Evolutionary conservation across 1,140 invertebrate species (phyloP).

Genomic region (Rhyzopertha dominica): DNA sequence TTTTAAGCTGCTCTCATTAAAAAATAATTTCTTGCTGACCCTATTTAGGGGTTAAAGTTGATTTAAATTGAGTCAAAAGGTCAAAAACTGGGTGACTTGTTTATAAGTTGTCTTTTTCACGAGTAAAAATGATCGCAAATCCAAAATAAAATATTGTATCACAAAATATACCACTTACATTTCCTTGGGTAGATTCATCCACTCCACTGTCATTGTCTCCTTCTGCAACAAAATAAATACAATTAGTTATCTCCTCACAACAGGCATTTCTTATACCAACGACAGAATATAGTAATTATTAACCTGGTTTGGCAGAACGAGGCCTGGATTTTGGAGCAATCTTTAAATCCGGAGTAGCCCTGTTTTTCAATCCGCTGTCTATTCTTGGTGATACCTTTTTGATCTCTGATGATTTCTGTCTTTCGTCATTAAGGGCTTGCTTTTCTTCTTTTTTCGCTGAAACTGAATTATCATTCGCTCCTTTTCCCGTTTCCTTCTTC

Average conservation of each 20-base stretch:
- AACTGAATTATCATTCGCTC: conserved; percentile 1
- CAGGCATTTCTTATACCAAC: background rate
- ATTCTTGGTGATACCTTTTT: conserved; percentile 10
- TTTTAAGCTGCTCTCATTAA: no score
- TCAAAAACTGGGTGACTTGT: no score
- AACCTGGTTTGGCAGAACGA: conserved; percentile 24
- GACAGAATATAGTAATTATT: conserved; percentile 17
- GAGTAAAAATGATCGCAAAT: no score
- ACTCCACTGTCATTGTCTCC: conserved; percentile 74
- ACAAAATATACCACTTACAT: conserved; percentile 52
- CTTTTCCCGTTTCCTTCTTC: background rate
- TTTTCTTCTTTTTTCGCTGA: conserved; percentile 6
- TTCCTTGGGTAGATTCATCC: conserved; percentile 69
- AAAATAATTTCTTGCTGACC: no score
- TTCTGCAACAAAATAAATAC: conserved; percentile 55
- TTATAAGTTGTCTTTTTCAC: no score
- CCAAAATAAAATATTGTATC: background rate
- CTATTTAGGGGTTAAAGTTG: no score
- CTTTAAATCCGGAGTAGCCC: conserved; percentile 16
- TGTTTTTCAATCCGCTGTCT: conserved; percentile 7
- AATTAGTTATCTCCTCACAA: background rate
- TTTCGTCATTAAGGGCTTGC: background rate
- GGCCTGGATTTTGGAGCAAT: conserved; percentile 15
- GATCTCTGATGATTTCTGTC: conserved; percentile 5
- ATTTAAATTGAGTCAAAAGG: no score